Base-by-base conservation (phyloP, 2,888 invertebrate species). In the Galerucella calmariensis region DNA sequence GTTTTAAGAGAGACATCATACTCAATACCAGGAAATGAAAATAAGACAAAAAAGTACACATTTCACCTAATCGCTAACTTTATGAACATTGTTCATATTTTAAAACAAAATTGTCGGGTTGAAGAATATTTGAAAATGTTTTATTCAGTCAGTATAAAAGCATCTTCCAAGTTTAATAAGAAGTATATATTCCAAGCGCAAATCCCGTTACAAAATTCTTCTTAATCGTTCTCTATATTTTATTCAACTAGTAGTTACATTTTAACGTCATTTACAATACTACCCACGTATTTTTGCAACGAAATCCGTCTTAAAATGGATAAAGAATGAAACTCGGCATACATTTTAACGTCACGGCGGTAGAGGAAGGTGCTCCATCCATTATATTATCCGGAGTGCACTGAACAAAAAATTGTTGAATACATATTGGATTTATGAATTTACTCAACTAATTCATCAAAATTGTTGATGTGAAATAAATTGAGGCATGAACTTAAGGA, bases 271-370 rank as follows among this genome's bases (percentile, higher is more conserved):
- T 51, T 51, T 51, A 51, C n/a, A 51, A n/a, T 2, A 51, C n/a
- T 51, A n/a, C 14, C n/a, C 51, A 51, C 51, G 51, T 51, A 51
- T 51, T n/a, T 51, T 51, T n/a, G n/a, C 51, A 8, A n/a, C 14
- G n/a, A 51, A 51, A n/a, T n/a, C 51, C 51, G 51, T 51, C 51
- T n/a, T 14, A 51, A 51, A 51, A 51, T 51, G 51, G 51, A 51
- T 51, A 6, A 51, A 51, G 51, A n/a, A n/a, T 8, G 51, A 51
- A n/a, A n/a, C 51, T n/a, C 51, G 4, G 14, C n/a, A 51, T 51
- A 4, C 51, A 51, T 51, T 51, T 51, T 51, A 51, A n/a, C 8
- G n/a, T 14, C 14, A n/a, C 51, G 51, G 51, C 51, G 51, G 14
- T n/a, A n/a, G n/a, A n/a, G 8, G 51, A 51, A 51, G 51, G 8